Evolutionary conservation across 2,113 vertebrate species (phyloP).

Genomic region (Calidris pugnax): DNA sequence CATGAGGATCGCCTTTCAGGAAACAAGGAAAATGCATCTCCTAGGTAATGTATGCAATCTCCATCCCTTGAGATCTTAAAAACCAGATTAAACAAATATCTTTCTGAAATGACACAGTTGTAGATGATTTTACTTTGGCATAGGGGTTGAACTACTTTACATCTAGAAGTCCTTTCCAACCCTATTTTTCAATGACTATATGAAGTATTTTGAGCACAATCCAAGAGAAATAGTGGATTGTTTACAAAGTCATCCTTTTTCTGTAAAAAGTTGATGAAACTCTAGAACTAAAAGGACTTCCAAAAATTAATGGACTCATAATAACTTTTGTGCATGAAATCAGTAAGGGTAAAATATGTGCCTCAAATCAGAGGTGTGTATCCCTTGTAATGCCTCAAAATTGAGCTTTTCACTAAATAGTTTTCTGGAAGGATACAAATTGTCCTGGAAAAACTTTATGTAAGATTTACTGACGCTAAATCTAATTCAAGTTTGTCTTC

Average conservation of each 20-base stretch:
- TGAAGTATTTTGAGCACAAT: constrained; percentile 5
- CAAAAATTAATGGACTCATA: not conserved
- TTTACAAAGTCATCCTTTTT: not conserved
- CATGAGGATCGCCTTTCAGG: not conserved
- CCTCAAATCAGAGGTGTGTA: not conserved
- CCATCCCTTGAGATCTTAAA: not conserved
- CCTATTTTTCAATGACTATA: not conserved
- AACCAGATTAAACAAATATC: not conserved
- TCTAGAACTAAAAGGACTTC: not conserved
- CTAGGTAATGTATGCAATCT: not conserved
- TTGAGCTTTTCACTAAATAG: not conserved
- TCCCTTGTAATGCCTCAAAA: not conserved
- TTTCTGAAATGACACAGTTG: not conserved
- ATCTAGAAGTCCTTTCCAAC: not conserved
- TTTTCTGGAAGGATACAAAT: not conserved
- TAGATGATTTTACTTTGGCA: not conserved
- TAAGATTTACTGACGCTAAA: not conserved
- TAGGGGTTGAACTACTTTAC: not conserved
- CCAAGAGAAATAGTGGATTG: constrained; percentile 1
- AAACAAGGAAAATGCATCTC: not conserved
- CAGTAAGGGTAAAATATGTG: not conserved
- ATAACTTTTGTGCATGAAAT: not conserved
- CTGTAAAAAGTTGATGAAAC: not conserved
- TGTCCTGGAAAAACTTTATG: not conserved
- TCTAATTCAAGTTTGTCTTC: not conserved